Evolutionary conservation across 1,140 invertebrate genomes (phyloP), one percentile per base, ranked within the genome.

Genomic region (Brachystomella parvula): DNA sequence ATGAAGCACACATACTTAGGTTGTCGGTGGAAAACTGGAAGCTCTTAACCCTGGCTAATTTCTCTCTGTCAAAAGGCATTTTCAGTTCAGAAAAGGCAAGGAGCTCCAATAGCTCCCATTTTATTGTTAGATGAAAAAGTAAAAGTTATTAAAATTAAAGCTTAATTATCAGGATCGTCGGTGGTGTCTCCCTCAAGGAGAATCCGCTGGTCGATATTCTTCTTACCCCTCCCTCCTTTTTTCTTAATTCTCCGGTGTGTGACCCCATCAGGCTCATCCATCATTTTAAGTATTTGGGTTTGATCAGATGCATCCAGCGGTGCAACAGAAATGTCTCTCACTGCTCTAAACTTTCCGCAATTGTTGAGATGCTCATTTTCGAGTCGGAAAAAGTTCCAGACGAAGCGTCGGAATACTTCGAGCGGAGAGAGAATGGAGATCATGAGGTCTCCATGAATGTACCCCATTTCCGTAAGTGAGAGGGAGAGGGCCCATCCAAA

Each of bases 331-430:
- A 99, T 99, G 78, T 99, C 96, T 26, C 96, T 80, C 0, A 99
- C 96, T 2, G 96, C 96, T 76, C 96, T 83, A 81, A 99, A 99
- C 81, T 98, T 94, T 79, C 96, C 96, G 81, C 96, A 99, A 81
- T 99, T 99, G 80, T 99, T 99, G 2, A 99, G 81, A 83, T 99
- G 97, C 76, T 99, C 97, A 81, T 99, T 99, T 81, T 99, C 97
- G 69, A 99, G 78, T 0, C 97, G 95, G 82, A 99, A 98, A 78
- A 96, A 99, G 79, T 99, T 99, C 97, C 97, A 99, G 44, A 99
- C 87, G 81, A 99, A 99, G 64, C 96, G 83, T 21, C 59, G 26
- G 77, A 96, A 92, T 12, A 98, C 92, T 85, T 99, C 96, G 0
- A 97, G 78, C 2, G 92, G 89, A 2, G 94, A 89, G 6, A 95